Evolutionary conservation across 2,888 invertebrate genomes (phyloP), one percentile per base, ranked within the genome.

Genomic region (Hypercompe scribonia): DNA sequence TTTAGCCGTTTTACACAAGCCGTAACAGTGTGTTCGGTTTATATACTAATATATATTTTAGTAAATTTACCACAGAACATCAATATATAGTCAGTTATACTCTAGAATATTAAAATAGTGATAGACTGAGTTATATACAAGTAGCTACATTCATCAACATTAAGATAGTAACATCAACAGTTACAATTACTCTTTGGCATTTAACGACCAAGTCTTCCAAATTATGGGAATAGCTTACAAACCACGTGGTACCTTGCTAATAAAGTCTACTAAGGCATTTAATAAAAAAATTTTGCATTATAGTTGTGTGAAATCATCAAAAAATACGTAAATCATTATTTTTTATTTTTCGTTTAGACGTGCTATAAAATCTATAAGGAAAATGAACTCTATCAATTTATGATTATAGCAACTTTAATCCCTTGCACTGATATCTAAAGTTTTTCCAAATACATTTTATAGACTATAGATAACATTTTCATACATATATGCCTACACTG

Each of bases 161-260:
- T 70, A 71, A 66, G 50, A 50, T 50, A 73, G 33, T 66, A 70
- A 77, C 70, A 65, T 73, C 69, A 79, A 75, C 70, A 72, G 69
- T 65, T 58, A 50, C 64, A 65, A 24, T 65, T 70, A 70, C 36
- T 68, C 68, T 72, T 83, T 82, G 78, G 81, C 84, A 76, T 78
- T 70, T 74, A 65, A 70, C 76, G 50, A 73, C 73, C 71, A 70
- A 72, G 58, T n/a, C 73, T 66, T 36, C 42, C 46, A 54, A 63
- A 73, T 28, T 28, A 42, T 10, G 36, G 31, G 24, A 11, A 54
- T 58, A 68, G 33, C 33, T 63, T 67, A 46, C 34, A 15, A 70
- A 73, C 34, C 70, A 73, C 69, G 67, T 34, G 31, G 34, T 36
- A 28, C 0, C 11, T 65, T 54, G 8, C 7, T 46, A 8, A 31